phyloP scores from a whole-genome alignment of 2,888 invertebrate genomes.

The Hedya salicella region DNA sequence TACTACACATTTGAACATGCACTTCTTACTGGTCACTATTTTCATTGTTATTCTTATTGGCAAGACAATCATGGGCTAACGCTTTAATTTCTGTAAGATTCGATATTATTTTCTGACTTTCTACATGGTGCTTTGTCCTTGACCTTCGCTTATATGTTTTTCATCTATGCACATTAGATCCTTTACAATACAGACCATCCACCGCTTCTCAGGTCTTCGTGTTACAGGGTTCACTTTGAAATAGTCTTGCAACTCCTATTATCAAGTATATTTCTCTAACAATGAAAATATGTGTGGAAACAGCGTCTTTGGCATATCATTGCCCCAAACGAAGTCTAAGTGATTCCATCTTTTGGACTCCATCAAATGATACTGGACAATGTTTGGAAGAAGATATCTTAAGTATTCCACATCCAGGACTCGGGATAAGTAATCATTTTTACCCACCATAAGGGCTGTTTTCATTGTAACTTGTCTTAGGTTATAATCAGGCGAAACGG shows the following conservation, averaged over 20 bases:
- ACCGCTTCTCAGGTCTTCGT: no score
- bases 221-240: no score
- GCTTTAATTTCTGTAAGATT: no score
- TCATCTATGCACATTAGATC: no score
- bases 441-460: constrained; percentile 37
- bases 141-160: no score
- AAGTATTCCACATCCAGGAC: constrained; percentile 43
- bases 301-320: constrained; percentile 31
- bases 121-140: no score
- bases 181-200: no score
- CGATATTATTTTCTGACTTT: no score
- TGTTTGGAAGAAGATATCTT: constrained; percentile 36
- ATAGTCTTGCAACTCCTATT: neutral
- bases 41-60: no score
- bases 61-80: no score
- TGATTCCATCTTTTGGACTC: constrained; percentile 38
- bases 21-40: no score
- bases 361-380: constrained; percentile 42
- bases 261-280: constrained; percentile 23
- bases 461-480: constrained; percentile 51
- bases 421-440: constrained; percentile 37
- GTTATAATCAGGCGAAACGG: constrained; percentile 51
- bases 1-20: no score
- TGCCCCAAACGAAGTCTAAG: constrained; percentile 43
- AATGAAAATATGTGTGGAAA: constrained; percentile 32